phyloP scores from a whole-genome alignment of 2,797 vertebrate genomes.

The Cygnus olor region DNA sequence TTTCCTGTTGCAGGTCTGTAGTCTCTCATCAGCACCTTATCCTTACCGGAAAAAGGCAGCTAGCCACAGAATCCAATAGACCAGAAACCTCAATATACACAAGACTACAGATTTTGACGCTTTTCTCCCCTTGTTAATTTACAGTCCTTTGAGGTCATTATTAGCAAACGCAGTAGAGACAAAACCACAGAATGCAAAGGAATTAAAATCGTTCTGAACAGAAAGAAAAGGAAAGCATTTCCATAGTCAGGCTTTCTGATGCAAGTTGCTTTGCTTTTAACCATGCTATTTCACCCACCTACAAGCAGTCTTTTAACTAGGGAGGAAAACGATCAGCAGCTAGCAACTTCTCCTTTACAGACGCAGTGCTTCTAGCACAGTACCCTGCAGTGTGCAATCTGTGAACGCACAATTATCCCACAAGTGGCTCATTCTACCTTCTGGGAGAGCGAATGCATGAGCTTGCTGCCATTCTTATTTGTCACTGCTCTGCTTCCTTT shows the following conservation, averaged over 20 bases:
- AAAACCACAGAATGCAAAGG: background rate
- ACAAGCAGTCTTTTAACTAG: constrained; percentile 2
- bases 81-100: background rate
- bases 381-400: constrained; percentile 22
- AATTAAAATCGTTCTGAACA: background rate
- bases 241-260: background rate
- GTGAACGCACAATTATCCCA: background rate
- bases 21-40: background rate
- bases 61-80: background rate
- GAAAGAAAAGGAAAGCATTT: background rate
- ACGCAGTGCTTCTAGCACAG: background rate
- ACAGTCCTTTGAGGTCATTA: background rate
- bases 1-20: background rate
- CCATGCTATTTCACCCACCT: background rate
- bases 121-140: background rate
- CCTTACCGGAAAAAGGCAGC: background rate
- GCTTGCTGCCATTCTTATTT: constrained; percentile 15
- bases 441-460: background rate
- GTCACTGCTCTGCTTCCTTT: background rate
- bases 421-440: background rate
- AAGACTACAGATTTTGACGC: background rate
- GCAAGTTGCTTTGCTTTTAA: background rate
- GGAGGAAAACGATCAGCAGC: background rate
- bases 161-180: background rate
- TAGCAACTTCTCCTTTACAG: constrained; percentile 1